Base-by-base conservation (phyloP, 2,113 vertebrate genomes). In the Heterotilapia buettikoferi region DNA sequence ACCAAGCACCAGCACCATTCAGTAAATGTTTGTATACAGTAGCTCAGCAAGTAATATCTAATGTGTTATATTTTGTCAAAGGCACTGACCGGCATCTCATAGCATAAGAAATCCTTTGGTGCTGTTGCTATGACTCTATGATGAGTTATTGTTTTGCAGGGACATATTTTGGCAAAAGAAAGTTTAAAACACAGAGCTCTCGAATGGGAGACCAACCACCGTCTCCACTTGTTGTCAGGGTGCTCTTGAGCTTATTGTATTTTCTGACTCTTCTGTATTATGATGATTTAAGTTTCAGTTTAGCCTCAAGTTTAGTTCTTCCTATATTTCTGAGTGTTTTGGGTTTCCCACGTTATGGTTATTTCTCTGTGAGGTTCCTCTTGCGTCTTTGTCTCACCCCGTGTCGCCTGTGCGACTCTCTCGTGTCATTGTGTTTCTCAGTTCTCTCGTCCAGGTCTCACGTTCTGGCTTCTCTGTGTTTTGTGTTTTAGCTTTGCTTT, bases 1-100 rank as follows among this genome's bases (percentile, higher is more conserved):
- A 45, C 8, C 9, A 45, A 24, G 24, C 68, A 76, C 66, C 5
- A 43, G 13, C 40, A 16, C 24, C 68, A 47, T 47, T 47, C 5
- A 47, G 16, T 76, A 5, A 47, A 76, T 29, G 9, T 76, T 76
- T 47, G 21, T 11, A 29, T 47, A 0, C 14, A 18, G 40, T 45
- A 76, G 40, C 24, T 76, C 24, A 29, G 16, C 14, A 24, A 73
- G 68, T 61, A 61, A 61, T 45, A 45, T 26, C 38, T 73, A 3
- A 26, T 18, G 38, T 73, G 38, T 45, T 73, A 43, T 73, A 21
- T 45, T 4, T 73, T 26, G 5, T 71, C n/a, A 71, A 43, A 24
- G 36, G 1, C 19, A 45, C 38, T 43, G 13, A 36, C 29, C 3
- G 0, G 29, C 66, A 73, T 73, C 0, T 71, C 66, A 26, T 24